These are phyloP conservation scores for Melanitta fusca DNA, from an alignment of 2,797 vertebrate genomes.

Conservation along the genomic window DNA sequence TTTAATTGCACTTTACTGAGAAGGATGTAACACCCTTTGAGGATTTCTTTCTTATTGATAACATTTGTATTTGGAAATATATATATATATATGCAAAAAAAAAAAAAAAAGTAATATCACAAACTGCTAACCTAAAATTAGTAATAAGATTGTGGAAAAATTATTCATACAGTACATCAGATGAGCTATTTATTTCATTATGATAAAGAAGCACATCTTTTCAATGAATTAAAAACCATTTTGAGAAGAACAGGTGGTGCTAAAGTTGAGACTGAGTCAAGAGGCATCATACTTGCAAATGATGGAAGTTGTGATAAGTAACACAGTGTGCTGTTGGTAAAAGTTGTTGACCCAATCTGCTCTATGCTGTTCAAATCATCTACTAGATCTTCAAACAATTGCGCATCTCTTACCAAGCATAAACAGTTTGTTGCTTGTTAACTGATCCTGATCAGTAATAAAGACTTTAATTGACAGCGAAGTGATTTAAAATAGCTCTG, in stretches of 20 bases:
- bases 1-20: slow-evolving; percentile 21
- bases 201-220: not conserved
- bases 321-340: not conserved
- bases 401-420: not conserved
- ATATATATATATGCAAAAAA: not conserved
- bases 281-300: slow-evolving; percentile 20
- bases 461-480: not conserved
- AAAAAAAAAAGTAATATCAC: not conserved
- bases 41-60: slow-evolving; percentile 30
- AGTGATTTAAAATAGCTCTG: not conserved
- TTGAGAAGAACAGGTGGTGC: slow-evolving; percentile 24
- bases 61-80: slow-evolving; percentile 29
- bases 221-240: slow-evolving; percentile 31
- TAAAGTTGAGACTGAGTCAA: not conserved
- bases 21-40: not conserved
- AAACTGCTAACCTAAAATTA: slow-evolving; percentile 22
- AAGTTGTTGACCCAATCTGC: slow-evolving; percentile 3
- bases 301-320: not conserved
- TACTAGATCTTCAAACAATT: not conserved
- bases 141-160: not conserved
- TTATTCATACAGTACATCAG: not conserved
- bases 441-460: not conserved
- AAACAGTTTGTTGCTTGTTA: not conserved
- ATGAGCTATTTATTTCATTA: slow-evolving; percentile 21
- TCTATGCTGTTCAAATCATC: not conserved